Evolutionary conservation across 2,888 invertebrate species (phyloP).

Genomic region (Apamea crenata): DNA sequence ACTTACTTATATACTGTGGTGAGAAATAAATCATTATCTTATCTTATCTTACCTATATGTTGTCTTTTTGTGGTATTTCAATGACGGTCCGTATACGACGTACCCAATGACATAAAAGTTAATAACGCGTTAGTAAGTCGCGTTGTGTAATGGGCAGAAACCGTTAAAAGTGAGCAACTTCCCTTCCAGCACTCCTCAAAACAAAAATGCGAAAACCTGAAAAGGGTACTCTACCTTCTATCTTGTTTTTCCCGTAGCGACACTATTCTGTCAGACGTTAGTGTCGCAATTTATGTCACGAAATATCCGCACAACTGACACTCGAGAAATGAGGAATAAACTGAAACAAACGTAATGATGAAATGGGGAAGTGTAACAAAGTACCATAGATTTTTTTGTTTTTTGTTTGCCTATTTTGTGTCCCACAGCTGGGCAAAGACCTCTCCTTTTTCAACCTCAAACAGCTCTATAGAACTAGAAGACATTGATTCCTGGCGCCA

Average conservation of each 20-base stretch:
- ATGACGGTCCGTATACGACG: not conserved
- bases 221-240: not conserved
- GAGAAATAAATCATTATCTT: too few species aligned
- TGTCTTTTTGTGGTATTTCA: too few species aligned
- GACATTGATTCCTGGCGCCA: too few species aligned
- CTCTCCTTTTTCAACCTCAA: too few species aligned
- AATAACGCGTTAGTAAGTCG: not conserved
- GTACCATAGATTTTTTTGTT: not conserved
- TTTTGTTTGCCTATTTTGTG: too few species aligned
- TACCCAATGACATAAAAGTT: not conserved
- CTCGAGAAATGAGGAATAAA: conserved; percentile 7
- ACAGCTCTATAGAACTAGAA: too few species aligned
- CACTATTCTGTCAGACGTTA: conserved; percentile 11
- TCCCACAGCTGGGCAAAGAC: too few species aligned
- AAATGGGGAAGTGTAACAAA: not conserved
- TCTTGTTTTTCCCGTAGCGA: not conserved
- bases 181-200: not conserved
- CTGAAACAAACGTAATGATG: conserved; percentile 21
- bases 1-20: too few species aligned
- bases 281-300: conserved; percentile 35
- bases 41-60: too few species aligned
- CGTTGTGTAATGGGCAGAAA: not conserved
- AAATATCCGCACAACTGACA: conserved; percentile 23
- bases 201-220: not conserved
- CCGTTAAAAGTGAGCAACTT: too few species aligned